Percentiles rank a stretch among this genome's conserved stretches.
These are phyloP conservation scores for Uloborus plumipes DNA, from an alignment of 2,888 invertebrate genomes.

Conservation along the genomic window DNA sequence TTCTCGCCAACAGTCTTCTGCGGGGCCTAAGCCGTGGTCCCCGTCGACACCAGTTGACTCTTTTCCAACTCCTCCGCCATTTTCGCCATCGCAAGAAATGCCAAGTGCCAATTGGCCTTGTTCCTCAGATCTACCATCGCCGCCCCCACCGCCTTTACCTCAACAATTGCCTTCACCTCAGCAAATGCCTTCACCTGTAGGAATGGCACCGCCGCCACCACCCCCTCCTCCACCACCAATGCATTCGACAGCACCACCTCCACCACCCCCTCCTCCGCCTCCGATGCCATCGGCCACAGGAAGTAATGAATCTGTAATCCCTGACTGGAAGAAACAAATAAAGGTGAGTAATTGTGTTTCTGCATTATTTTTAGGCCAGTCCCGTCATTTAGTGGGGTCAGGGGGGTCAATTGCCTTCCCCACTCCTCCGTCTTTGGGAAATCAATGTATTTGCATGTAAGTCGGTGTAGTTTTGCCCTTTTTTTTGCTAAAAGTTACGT, in stretches of 20 bases:
- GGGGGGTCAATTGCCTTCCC: too few relatives aligned
- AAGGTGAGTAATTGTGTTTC: conserved; percentile 13
- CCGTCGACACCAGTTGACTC: conserved; percentile 20
- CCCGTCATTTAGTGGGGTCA: too few relatives aligned
- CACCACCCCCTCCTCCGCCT: conserved; percentile 75
- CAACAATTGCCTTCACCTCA: neutral
- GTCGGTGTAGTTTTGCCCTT: too few relatives aligned
- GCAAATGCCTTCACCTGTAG: neutral
- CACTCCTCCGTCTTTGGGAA: too few relatives aligned
- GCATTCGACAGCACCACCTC: conserved; percentile 74
- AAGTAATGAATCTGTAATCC: conserved; percentile 16
- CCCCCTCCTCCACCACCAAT: conserved; percentile 3
- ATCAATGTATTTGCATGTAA: too few relatives aligned
- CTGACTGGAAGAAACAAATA: conserved; percentile 62
- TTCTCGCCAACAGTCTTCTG: conserved; percentile 32
- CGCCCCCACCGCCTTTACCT: conserved; percentile 45
- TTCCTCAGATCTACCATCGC: conserved; percentile 35
- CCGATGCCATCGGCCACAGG: conserved; percentile 70
- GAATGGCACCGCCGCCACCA: neutral
- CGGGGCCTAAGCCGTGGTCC: conserved; percentile 40
- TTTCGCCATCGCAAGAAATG: conserved; percentile 42
- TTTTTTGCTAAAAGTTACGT: too few relatives aligned
- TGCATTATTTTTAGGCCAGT: neutral
- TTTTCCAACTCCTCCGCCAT: conserved; percentile 49
- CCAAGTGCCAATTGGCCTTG: conserved; percentile 37